These are phyloP conservation scores for Germaria angustata DNA, from an alignment of 2,888 invertebrate species.

Conservation along the genomic window DNA sequence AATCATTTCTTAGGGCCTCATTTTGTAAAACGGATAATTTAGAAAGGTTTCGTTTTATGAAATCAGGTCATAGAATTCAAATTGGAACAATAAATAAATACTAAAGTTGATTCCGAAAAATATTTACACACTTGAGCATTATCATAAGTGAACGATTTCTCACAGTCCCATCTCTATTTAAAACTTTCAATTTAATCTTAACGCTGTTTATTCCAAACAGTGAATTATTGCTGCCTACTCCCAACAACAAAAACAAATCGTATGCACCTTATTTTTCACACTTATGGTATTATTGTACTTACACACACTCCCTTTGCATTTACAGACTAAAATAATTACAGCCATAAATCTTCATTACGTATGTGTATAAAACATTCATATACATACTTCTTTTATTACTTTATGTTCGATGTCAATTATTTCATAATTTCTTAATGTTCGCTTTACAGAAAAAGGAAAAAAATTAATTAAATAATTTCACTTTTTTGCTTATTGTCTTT, in stretches of 20 bases:
- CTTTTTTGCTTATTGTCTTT: slow-evolving; percentile 1
- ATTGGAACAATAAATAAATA: too few species aligned
- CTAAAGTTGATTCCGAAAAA: too few species aligned
- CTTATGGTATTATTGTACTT: background rate
- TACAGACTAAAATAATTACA: background rate
- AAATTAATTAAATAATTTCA: slow-evolving; percentile 31
- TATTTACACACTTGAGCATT: too few species aligned
- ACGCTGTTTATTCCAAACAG: background rate
- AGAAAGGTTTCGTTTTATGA: too few species aligned
- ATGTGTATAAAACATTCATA: background rate
- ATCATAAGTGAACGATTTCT: background rate
- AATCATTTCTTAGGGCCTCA: too few species aligned
- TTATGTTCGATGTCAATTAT: slow-evolving; percentile 31
- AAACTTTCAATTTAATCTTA: slow-evolving; percentile 6
- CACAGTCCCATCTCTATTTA: background rate
- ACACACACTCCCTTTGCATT: slow-evolving; percentile 2
- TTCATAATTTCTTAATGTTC: slow-evolving; percentile 31
- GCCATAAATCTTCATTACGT: background rate
- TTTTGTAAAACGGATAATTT: too few species aligned
- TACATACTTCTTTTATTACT: background rate
- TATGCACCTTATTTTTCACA: background rate
- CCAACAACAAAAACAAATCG: background rate
- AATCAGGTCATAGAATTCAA: too few species aligned
- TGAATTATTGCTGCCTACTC: background rate
- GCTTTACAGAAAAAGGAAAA: background rate